Evolutionary conservation across 2,113 vertebrate species (phyloP).

Genomic region (Peromyscus leucopus): DNA sequence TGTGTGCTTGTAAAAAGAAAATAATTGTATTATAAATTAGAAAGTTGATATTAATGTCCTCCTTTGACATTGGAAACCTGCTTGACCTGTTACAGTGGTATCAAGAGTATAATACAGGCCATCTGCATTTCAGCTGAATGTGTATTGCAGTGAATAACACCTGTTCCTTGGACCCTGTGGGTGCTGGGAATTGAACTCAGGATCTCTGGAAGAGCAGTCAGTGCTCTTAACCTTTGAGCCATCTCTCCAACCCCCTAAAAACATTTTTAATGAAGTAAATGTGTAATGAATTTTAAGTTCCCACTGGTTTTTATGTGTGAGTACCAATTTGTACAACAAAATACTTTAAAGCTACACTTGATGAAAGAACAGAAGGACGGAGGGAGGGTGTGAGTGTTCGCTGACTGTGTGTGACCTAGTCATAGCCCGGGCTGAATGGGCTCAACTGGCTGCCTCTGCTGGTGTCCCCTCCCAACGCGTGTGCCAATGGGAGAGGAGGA

Average conservation of each 20-base stretch:
- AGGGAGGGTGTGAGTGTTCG: neutral
- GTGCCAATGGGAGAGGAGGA: neutral
- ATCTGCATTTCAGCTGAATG: conserved; percentile 15
- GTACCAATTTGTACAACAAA: neutral
- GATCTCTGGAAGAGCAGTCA: too few species aligned
- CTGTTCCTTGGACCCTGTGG: neutral
- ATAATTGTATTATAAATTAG: neutral
- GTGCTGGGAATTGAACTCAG: too few species aligned
- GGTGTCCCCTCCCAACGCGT: neutral
- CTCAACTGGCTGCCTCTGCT: neutral
- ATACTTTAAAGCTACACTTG: neutral
- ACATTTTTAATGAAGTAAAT: neutral
- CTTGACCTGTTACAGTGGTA: neutral
- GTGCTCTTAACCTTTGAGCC: too few species aligned
- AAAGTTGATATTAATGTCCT: conserved; percentile 36
- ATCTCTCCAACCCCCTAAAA: neutral
- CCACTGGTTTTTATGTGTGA: neutral
- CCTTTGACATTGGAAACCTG: neutral
- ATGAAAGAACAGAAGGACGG: neutral
- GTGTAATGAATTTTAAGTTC: neutral
- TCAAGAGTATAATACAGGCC: neutral
- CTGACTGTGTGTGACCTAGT: neutral
- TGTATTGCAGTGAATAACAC: neutral
- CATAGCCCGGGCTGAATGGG: neutral
- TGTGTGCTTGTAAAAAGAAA: neutral